Conservation (phyloP, 2,113 vertebrate species). For the Ceuthmochares aereus region DNA sequence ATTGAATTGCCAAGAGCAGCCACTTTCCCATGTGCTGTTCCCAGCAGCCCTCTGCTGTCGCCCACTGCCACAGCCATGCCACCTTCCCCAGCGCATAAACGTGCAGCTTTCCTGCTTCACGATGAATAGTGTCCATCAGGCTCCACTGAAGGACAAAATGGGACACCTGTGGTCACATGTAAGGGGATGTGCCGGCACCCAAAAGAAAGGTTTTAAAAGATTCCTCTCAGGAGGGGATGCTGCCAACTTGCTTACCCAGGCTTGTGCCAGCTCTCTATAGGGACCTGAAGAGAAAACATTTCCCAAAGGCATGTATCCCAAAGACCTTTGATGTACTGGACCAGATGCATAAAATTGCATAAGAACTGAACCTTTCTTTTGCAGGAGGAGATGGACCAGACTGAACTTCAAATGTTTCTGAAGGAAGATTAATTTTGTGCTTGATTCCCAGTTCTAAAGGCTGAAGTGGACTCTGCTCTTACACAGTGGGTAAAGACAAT, state of each 20-base stretch:
- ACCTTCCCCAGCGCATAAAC: neutral
- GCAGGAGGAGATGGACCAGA: neutral
- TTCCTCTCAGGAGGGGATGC: neutral
- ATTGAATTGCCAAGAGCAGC: neutral
- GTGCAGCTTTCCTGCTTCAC: fast-evolving
- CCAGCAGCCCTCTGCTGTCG: fast-evolving
- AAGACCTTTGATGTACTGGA: neutral
- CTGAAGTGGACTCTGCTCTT: neutral
- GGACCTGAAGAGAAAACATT: neutral
- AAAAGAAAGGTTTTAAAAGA: neutral
- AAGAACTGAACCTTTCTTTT: neutral
- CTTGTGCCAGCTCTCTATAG: neutral
- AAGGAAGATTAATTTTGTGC: neutral
- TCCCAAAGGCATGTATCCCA: neutral
- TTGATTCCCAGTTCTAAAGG: neutral
- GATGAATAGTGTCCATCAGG: neutral
- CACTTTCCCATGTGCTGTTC: fast-evolving
- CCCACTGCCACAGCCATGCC: fast-evolving
- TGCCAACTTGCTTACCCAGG: neutral
- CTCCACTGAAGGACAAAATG: neutral
- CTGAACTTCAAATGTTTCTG: neutral
- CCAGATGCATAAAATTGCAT: neutral
- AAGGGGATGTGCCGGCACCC: fast-evolving
- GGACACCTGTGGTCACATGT: fast-evolving
- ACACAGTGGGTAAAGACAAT: neutral